Evolutionary conservation across 2,888 invertebrate species (phyloP).

Genomic region (Philhelius pedissequus): DNA sequence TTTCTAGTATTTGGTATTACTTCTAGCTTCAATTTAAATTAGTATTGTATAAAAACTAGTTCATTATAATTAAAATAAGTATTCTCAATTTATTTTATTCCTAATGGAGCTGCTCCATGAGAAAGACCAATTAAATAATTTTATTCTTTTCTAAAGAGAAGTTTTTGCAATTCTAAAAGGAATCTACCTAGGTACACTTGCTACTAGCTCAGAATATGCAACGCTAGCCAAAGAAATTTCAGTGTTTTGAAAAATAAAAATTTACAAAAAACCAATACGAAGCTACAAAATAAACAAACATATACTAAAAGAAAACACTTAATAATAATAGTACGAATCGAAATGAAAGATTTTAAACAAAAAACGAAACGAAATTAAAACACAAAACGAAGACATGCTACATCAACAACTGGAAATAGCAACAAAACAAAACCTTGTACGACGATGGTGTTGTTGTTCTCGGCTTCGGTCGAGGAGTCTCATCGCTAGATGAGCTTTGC

Average conservation of each 20-base stretch:
- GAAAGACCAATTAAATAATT: no score
- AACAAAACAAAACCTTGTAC: conserved; percentile 87
- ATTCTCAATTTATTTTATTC: no score
- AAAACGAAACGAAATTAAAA: conserved; percentile 37
- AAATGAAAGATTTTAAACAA: not conserved
- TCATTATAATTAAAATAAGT: no score
- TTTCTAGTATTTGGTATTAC: no score
- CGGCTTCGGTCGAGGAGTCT: conserved; percentile 82
- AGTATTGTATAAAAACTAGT: no score
- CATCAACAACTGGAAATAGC: conserved; percentile 43
- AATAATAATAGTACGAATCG: not conserved
- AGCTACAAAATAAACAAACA: not conserved
- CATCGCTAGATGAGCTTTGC: conserved; percentile 79
- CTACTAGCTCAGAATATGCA: not conserved
- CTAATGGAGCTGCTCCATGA: no score
- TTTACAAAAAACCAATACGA: not conserved
- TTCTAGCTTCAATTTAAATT: no score
- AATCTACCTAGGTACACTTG: no score
- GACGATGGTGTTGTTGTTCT: conserved; percentile 85
- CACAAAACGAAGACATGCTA: conserved; percentile 45
- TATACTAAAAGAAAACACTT: not conserved
- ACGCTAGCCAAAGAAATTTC: not conserved
- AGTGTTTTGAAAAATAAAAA: not conserved
- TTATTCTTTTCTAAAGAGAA: no score
- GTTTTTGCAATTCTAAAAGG: no score